Evolutionary conservation across 2,113 vertebrate species (phyloP).

Genomic region (Phasianus colchicus): DNA sequence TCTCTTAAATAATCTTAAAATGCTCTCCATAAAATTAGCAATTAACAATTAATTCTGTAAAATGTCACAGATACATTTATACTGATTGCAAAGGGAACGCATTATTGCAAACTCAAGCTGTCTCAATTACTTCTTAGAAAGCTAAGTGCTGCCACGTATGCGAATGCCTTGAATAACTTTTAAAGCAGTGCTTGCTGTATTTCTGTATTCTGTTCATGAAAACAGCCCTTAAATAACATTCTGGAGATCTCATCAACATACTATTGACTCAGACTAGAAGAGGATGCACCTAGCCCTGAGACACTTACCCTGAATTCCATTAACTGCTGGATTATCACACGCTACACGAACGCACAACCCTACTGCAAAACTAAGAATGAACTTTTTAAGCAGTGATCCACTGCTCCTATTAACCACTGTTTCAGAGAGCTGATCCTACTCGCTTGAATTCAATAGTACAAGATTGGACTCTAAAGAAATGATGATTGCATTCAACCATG

Average conservation of each 20-base stretch:
- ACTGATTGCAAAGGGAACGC: not conserved
- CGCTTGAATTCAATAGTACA: not conserved
- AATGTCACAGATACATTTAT: not conserved
- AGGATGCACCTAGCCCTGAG: not conserved
- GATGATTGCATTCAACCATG: not conserved
- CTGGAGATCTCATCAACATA: not conserved
- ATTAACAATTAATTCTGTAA: not conserved
- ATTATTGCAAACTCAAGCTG: not conserved
- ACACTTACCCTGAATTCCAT: not conserved
- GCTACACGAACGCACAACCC: no score
- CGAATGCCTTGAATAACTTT: not conserved
- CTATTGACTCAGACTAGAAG: not conserved
- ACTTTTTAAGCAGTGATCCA: not conserved
- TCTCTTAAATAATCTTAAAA: not conserved
- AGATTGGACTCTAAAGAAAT: not conserved
- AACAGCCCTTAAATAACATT: not conserved
- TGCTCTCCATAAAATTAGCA: not conserved
- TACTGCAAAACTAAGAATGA: not conserved
- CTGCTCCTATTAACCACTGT: not conserved
- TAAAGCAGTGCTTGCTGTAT: not conserved
- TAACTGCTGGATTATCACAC: accelerated
- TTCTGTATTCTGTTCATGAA: not conserved
- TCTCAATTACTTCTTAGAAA: not conserved
- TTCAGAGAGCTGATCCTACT: not conserved
- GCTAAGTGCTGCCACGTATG: accelerated